Base-by-base conservation (phyloP, 2,888 invertebrate species). In the Brachylomia viminalis region DNA sequence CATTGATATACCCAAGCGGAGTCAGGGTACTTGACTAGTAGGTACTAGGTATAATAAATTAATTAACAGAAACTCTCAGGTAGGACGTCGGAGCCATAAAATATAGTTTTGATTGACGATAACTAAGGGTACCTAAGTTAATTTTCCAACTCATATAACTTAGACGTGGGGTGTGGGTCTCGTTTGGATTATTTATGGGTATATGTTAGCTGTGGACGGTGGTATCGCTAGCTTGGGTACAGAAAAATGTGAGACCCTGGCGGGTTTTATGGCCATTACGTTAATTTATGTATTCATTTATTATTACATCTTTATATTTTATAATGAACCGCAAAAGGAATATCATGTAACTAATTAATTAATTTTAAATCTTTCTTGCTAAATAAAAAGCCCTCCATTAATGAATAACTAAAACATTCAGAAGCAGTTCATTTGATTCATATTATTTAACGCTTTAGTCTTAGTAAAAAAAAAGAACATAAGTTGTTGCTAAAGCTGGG, bases 81-180 rank as follows among this genome's bases (percentile, higher is more conserved):
- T 79, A 30, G 45, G 38, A 47, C 23, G 42, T 30, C 6, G 1
- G n/a, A 42, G 45, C 56, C 17, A 58, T 79, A 75, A 82, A 82
- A 68, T 75, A 82, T 82, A 79, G 79, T 82, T 82, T 79, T 75
- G 62, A 75, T 68, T 45, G 75, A 27, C 75, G 15, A 52, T 74
- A 68, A 64, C 56, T 65, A 42, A 49, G 27, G 54, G 62, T 56
- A 56, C 56, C 15, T 30, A 30, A 49, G 75, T 58, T 68, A 79
- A 80, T 80, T 72, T 74, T 52, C 52, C 27, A 68, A 64, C 49
- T 64, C 62, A 15, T 58, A 62, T 47, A 72, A 80, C 62, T 77
- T n/a, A 62, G 23, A 42, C 45, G 27, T 58, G 58, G 27, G 27
- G 56, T 15, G 8, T 0, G 54, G 30, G n/a, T 27, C 47, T 42